Evolutionary conservation across 2,888 invertebrate genomes (phyloP).

Genomic region (Drosophila birchii): DNA sequence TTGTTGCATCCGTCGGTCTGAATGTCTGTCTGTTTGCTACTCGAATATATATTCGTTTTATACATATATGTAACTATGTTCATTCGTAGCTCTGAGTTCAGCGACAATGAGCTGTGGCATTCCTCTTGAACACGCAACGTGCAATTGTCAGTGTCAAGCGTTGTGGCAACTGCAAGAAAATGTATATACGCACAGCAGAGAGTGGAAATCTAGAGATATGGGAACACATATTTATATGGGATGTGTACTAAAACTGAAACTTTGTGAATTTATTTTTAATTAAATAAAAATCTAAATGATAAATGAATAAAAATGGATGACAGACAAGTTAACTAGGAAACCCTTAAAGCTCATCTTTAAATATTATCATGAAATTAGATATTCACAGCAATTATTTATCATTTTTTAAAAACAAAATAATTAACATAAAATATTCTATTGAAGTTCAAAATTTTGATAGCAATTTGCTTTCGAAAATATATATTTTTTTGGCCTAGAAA

Average conservation of each 20-base stretch:
- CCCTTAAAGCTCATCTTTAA: not conserved
- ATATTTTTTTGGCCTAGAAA: not conserved
- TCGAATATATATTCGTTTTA: conserved; percentile 10
- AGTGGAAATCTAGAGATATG: conserved; percentile 6
- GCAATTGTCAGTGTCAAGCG: conserved; percentile 73
- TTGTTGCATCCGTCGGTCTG: conserved; percentile 26
- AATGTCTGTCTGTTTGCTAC: conserved; percentile 10
- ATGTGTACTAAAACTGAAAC: not conserved
- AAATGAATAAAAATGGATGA: not conserved
- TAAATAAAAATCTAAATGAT: not conserved
- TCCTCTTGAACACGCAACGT: conserved; percentile 76
- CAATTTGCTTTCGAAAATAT: not conserved
- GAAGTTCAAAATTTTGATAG: not conserved
- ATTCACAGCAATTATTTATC: not conserved
- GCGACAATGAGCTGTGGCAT: conserved; percentile 65
- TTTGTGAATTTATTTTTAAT: not conserved
- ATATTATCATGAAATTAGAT: not conserved
- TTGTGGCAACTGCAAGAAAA: conserved; percentile 51
- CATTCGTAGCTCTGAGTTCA: conserved; percentile 35
- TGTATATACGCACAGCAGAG: conserved; percentile 17
- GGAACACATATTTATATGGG: not conserved
- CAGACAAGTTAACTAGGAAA: not conserved
- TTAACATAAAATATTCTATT: not conserved
- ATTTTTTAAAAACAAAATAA: no score
- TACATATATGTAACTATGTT: not conserved